Percentiles rank a stretch among this genome's conserved stretches.
These are phyloP conservation scores for Gastrophysa polygoni DNA, from an alignment of 2,888 invertebrate species.

Conservation along the genomic window DNA sequence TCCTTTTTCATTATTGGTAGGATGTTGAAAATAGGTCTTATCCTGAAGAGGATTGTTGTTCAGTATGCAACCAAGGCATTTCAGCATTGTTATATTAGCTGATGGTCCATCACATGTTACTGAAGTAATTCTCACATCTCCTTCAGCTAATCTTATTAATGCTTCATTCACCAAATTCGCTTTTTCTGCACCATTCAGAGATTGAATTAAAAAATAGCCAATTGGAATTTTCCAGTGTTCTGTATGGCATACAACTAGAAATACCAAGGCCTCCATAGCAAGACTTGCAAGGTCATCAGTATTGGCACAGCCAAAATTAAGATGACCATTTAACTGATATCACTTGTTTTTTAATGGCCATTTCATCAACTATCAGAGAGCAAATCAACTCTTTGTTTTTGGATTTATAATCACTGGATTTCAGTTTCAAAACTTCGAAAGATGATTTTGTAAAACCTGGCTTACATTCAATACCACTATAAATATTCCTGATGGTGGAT, in stretches of 20 bases:
- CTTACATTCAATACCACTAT: constrained; percentile 6
- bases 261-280: neutral
- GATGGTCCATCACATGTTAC: constrained; percentile 37
- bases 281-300: constrained; percentile 8
- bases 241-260: constrained; percentile 16
- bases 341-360: constrained; percentile 5
- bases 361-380: constrained; percentile 3
- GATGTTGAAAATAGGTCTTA: constrained; percentile 31
- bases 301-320: constrained; percentile 3
- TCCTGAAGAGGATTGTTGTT: constrained; percentile 12
- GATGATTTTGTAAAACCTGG: constrained; percentile 11
- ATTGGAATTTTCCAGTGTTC: constrained; percentile 24
- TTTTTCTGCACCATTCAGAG: constrained; percentile 22
- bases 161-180: constrained; percentile 25
- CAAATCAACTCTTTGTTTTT: constrained; percentile 1
- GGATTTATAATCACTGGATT: neutral
- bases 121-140: constrained; percentile 27
- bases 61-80: constrained; percentile 27
- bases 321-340: neutral
- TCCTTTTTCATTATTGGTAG: neutral
- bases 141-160: constrained; percentile 25
- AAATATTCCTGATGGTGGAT: constrained; percentile 16
- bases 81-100: constrained; percentile 25
- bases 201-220: constrained; percentile 23
- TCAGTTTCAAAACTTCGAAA: neutral